Percentiles rank a stretch among this genome's conserved stretches.
These are phyloP conservation scores for Portunus trituberculatus DNA, from an alignment of 1,140 invertebrate species.

Conservation along the genomic window DNA sequence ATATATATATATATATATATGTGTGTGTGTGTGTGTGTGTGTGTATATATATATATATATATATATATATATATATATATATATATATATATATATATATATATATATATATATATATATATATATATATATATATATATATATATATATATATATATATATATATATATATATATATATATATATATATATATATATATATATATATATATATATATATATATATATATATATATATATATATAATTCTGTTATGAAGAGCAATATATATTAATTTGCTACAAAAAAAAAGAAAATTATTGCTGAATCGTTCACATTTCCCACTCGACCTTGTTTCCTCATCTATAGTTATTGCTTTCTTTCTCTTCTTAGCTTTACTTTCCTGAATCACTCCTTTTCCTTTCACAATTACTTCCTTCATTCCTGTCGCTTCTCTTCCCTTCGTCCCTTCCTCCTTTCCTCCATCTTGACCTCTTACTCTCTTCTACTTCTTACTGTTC, in stretches of 20 bases:
- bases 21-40: too few species aligned
- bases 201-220: slow-evolving; percentile 41
- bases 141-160: slow-evolving; percentile 21
- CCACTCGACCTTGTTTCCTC: not conserved
- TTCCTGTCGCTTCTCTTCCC: not conserved
- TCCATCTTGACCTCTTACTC: not conserved
- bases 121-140: slow-evolving; percentile 36
- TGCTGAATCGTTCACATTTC: too few species aligned
- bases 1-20: too few species aligned
- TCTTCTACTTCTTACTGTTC: not conserved
- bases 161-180: slow-evolving; percentile 59
- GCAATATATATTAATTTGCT: too few species aligned
- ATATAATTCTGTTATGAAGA: not conserved
- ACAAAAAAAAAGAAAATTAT: too few species aligned
- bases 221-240: slow-evolving; percentile 48
- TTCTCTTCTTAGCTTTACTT: not conserved
- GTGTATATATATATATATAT: too few species aligned
- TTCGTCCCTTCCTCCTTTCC: too few species aligned
- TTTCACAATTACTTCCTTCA: not conserved
- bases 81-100: too few species aligned
- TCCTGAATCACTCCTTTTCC: not conserved
- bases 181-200: slow-evolving; percentile 42
- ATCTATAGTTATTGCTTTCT: not conserved
- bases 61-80: too few species aligned
- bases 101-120: too few species aligned